Percentiles rank a stretch among this genome's conserved stretches.
Conservation (phyloP, 92 coral and sea anemone species). For the Virgularia gustaviana region DNA sequence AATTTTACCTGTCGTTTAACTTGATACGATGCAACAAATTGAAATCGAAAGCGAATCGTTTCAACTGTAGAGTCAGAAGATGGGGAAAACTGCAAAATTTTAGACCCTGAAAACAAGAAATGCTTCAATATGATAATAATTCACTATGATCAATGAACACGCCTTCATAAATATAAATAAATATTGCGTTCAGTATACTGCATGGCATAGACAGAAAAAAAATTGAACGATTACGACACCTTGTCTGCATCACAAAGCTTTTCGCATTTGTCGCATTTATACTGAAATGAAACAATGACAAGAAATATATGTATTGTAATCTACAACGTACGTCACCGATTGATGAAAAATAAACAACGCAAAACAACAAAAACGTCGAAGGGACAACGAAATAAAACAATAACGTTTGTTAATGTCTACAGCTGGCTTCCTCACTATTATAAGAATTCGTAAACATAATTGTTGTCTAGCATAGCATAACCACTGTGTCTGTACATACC, state of each 20-base stretch:
- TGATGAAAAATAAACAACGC: no score
- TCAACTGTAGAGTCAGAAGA: constrained; percentile 84
- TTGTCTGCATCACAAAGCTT: constrained; percentile 93
- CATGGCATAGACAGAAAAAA: no score
- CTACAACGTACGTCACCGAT: no score
- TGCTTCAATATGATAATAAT: background rate
- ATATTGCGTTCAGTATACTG: background rate
- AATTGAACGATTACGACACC: no score
- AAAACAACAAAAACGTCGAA: no score
- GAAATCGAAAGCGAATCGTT: constrained; percentile 94
- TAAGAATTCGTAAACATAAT: no score
- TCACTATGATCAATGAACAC: no score
- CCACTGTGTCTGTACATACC: no score
- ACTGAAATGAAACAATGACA: constrained; percentile 39
- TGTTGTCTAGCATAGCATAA: no score
- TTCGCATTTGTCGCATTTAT: constrained; percentile 93
- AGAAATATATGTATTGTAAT: background rate
- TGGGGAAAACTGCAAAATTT: constrained; percentile 84
- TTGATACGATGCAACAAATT: constrained; percentile 87
- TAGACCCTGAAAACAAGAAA: constrained; percentile 62
- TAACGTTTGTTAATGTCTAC: no score
- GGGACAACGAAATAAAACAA: no score
- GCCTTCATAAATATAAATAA: background rate
- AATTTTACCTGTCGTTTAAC: constrained; percentile 90
- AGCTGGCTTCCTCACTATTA: no score